Evolutionary conservation across 2,113 vertebrate genomes (phyloP).

Genomic region (human): DNA sequence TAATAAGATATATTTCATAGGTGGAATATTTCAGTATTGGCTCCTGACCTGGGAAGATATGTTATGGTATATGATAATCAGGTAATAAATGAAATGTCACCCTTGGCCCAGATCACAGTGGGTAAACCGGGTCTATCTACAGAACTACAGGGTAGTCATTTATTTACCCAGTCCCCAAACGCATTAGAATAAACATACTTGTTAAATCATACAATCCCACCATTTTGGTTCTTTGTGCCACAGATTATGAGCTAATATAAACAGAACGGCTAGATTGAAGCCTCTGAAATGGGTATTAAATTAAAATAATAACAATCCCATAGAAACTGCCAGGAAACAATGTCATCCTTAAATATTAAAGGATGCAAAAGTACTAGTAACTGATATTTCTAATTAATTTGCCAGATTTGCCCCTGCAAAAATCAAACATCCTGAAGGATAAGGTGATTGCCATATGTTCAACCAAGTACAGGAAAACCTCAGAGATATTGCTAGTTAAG

Average conservation of each 20-base stretch:
- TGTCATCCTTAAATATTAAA: background rate
- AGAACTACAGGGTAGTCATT: background rate
- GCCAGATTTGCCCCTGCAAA: background rate
- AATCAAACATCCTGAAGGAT: background rate
- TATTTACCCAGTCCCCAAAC: background rate
- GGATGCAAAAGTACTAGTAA: accelerated
- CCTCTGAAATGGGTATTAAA: background rate
- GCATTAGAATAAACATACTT: background rate
- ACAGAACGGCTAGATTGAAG: background rate
- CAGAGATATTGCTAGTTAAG: background rate
- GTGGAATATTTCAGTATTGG: background rate
- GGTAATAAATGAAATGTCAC: background rate
- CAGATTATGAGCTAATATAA: background rate
- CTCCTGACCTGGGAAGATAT: background rate
- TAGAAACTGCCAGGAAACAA: background rate
- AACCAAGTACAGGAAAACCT: background rate
- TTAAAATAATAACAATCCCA: background rate
- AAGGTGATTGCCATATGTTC: accelerated
- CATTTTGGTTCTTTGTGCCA: background rate
- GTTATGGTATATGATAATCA: background rate
- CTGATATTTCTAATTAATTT: background rate
- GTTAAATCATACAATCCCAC: background rate
- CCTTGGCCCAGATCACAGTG: accelerated
- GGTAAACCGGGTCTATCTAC: background rate
- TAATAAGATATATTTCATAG: background rate